Percentiles rank a stretch among this genome's conserved stretches.
Evolutionary conservation across 2,113 vertebrate genomes (phyloP).

Genomic region (Zosterops hypoxanthus): DNA sequence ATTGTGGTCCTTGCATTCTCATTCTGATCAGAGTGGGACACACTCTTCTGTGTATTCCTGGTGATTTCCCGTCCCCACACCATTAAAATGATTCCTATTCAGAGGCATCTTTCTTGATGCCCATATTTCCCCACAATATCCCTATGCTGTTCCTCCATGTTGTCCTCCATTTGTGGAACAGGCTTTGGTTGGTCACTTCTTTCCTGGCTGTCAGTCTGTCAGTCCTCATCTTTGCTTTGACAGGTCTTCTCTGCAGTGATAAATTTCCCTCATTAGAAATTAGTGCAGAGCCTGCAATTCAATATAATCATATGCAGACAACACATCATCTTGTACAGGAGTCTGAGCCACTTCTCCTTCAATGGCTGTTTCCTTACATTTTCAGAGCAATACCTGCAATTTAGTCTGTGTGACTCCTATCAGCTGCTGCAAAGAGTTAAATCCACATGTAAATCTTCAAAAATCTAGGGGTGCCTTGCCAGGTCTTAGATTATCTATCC

Average conservation of each 20-base stretch:
- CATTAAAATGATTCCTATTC: neutral
- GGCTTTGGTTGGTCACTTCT: neutral
- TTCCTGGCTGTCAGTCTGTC: conserved; percentile 6
- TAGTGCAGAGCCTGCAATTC: conserved; percentile 48
- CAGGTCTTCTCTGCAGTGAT: conserved; percentile 13
- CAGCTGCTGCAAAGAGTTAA: conserved; percentile 10
- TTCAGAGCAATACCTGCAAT: neutral
- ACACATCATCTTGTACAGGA: neutral
- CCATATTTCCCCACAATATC: neutral
- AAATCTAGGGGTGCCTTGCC: neutral
- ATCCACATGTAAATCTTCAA: neutral
- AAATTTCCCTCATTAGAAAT: conserved; percentile 28
- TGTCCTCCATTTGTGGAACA: neutral
- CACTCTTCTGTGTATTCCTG: neutral
- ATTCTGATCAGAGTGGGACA: neutral
- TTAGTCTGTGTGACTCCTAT: neutral
- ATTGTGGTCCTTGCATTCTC: neutral
- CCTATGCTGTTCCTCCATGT: neutral
- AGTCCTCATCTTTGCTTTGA: conserved; percentile 19
- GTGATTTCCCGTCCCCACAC: neutral
- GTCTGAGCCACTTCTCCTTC: conserved; percentile 1
- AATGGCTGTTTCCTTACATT: neutral
- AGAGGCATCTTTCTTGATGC: neutral
- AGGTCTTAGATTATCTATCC: conserved; percentile 1
- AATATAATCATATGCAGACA: conserved; percentile 27